Evolutionary conservation across 1,140 invertebrate genomes (phyloP), one percentile per base, ranked within the genome.

Genomic region (Drosophila littoralis): DNA sequence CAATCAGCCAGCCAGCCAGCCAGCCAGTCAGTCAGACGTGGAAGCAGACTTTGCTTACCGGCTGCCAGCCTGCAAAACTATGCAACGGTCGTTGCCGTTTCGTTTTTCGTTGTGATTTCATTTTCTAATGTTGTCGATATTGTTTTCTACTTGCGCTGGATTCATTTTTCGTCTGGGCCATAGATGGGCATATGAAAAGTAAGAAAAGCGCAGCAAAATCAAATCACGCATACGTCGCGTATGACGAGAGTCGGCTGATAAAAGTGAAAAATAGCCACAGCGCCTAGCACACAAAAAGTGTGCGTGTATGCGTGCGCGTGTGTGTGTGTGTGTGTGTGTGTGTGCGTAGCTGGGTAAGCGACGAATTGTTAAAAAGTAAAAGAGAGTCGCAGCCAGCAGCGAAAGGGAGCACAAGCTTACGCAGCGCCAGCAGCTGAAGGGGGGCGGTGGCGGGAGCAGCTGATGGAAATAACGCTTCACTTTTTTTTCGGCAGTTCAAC

Each of bases 1-100:
- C 48, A 64, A 28, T 51, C 42, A 69, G 68, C 64, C 54, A 67
- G 72, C 55, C 66, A 69, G 68, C 80, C 40, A 45, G 54, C 22
- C 60, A 66, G 68, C 80, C 40, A 45, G 54, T 15, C 60, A 66
- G 46, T 75, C 67, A 79, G 70, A 74, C 81, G 64, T 76, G 68
- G 64, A 42, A 66, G 77, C 78, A 86, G 83, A 88, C 83, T 88
- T 88, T 89, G 77, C 69, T 84, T 79, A 75, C 36, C 66, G 64
- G 59, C 60, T 71, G 36, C n/a, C 42, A 48, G 35, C 33, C 52
- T 32, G 15, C 50, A 59, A 50, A 43, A 43, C 52, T 74, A 65
- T 72, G 78, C 79, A 86, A 76, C 82, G 82, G 82, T 85, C 83
- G 85, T 88, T 88, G 84, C 85, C 84, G 71, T 88, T 89, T 83